These are phyloP conservation scores for Macaca nemestrina DNA, from an alignment of 2,113 vertebrate genomes.

Conservation along the genomic window DNA sequence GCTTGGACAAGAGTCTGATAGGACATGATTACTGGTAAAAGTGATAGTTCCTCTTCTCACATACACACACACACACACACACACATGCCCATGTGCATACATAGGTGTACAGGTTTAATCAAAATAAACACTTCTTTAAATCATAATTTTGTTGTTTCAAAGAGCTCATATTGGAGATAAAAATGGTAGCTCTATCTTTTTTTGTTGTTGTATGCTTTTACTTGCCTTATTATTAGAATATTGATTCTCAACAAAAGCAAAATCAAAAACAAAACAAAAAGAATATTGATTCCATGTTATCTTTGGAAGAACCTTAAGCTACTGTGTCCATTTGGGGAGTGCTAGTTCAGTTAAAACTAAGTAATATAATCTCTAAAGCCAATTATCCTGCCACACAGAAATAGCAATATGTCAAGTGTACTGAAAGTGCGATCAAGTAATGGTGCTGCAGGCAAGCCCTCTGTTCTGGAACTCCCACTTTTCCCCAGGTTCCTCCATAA, in stretches of 20 bases:
- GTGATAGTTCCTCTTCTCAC: rapidly evolving
- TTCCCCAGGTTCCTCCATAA: not conserved
- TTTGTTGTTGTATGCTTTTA: not conserved
- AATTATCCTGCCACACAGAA: not conserved
- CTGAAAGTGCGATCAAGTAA: not conserved
- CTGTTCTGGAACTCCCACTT: not conserved
- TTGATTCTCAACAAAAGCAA: not conserved
- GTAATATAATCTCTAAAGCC: not conserved
- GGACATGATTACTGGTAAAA: not conserved
- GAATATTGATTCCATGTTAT: not conserved
- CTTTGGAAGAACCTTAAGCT: slow-evolving; percentile 9
- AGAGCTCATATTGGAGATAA: not conserved
- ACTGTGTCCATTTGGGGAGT: not conserved
- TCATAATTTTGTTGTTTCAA: not conserved
- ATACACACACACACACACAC: not conserved
- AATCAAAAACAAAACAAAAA: no score
- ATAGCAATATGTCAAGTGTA: not conserved
- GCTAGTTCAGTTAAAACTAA: not conserved
- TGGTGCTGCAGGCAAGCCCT: rapidly evolving
- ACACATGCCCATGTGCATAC: not conserved
- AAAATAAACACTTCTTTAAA: not conserved
- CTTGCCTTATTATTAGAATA: not conserved
- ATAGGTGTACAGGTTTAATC: not conserved
- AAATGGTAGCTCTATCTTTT: not conserved
- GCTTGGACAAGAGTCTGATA: not conserved